These are phyloP conservation scores for Nyctibius grandis DNA, from an alignment of 2,797 vertebrate genomes.

Conservation along the genomic window DNA sequence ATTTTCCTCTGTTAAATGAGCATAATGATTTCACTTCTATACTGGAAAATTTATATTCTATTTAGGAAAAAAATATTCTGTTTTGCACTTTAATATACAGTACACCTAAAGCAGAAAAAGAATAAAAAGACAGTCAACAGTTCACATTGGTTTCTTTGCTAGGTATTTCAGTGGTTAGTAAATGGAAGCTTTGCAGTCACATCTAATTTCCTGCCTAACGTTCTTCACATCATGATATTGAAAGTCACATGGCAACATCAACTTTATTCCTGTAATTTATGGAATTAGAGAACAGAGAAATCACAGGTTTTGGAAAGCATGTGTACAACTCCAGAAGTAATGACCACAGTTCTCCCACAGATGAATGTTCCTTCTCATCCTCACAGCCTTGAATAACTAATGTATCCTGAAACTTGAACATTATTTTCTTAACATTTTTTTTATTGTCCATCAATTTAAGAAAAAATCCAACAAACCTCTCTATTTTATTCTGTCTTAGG, in stretches of 20 bases:
- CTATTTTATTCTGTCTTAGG: not conserved
- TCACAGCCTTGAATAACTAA: not conserved
- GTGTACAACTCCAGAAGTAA: not conserved
- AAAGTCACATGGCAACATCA: not conserved
- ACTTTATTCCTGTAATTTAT: not conserved
- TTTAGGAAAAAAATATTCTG: not conserved
- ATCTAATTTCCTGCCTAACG: not conserved
- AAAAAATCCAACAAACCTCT: not conserved
- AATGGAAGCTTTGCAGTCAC: not conserved
- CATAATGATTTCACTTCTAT: not conserved
- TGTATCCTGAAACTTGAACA: accelerated
- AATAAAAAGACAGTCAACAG: not conserved
- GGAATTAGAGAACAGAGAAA: not conserved
- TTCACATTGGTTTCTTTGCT: not conserved
- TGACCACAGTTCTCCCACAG: not conserved
- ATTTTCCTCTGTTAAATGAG: not conserved
- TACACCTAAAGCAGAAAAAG: not conserved
- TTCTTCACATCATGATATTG: not conserved
- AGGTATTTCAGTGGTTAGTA: not conserved
- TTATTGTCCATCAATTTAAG: not conserved
- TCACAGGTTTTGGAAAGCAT: not conserved
- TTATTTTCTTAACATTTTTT: not conserved
- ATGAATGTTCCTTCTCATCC: not conserved
- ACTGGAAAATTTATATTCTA: not conserved
- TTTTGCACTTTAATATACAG: not conserved